Evolutionary conservation across 37 sponge, comb jelly and placozoan species (phyloP).

Genomic region (Crambe crambe): DNA sequence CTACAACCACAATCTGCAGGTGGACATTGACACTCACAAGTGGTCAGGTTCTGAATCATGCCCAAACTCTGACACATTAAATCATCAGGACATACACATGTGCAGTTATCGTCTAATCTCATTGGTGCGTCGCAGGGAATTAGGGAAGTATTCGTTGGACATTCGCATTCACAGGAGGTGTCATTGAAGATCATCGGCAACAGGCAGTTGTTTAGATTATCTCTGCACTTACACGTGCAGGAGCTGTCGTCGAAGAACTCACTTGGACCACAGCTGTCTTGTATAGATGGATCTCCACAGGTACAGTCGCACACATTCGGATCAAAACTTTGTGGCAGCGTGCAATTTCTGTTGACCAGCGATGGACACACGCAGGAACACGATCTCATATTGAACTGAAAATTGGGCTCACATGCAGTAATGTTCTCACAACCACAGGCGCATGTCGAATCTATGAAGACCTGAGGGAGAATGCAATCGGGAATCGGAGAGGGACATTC

Average conservation of each 20-base stretch:
- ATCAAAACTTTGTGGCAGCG: background rate
- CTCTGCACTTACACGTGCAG: conserved; percentile 39
- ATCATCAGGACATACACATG: conserved; percentile 47
- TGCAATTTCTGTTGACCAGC: conserved; percentile 9
- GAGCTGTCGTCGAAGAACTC: conserved; percentile 18
- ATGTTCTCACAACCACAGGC: conserved; percentile 30
- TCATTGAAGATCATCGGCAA: conserved; percentile 1
- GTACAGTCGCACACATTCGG: conserved; percentile 25
- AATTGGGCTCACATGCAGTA: background rate
- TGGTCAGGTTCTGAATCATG: conserved; percentile 26
- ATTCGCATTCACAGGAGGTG: conserved; percentile 34
- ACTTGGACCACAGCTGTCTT: background rate
- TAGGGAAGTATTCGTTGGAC: background rate
- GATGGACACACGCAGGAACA: conserved; percentile 2
- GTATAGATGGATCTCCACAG: conserved; percentile 2
- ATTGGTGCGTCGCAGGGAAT: conserved; percentile 10
- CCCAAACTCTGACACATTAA: conserved; percentile 13
- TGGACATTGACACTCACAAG: conserved; percentile 29
- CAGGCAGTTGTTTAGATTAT: background rate
- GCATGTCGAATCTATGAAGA: conserved; percentile 12
- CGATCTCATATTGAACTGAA: background rate
- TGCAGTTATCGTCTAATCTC: conserved; percentile 15
- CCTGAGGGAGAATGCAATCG: conserved; percentile 24
- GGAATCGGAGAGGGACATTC: conserved; percentile 28
- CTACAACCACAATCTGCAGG: background rate